Conservation (phyloP, 1,140 invertebrate species). For the Helicoverpa zea region DNA sequence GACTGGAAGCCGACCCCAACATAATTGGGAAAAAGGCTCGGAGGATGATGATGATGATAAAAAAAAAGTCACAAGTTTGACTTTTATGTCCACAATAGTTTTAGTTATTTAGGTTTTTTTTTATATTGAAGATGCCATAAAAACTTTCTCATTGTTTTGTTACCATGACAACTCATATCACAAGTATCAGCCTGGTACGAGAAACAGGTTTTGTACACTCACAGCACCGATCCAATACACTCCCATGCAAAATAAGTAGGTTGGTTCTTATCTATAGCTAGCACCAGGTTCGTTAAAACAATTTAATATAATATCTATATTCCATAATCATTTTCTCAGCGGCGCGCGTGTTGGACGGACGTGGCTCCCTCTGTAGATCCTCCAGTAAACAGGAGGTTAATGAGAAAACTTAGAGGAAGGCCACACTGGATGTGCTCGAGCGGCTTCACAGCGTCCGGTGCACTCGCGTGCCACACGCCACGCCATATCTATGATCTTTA, state of each 20-base stretch:
- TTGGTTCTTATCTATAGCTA: not conserved
- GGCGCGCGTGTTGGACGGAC: not conserved
- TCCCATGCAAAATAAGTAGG: not conserved
- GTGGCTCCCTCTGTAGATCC: constrained; percentile 22
- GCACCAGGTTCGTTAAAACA: not conserved
- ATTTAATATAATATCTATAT: not conserved
- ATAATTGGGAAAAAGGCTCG: too few relatives aligned
- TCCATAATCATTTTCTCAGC: constrained; percentile 7
- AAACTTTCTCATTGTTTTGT: too few relatives aligned
- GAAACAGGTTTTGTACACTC: too few relatives aligned
- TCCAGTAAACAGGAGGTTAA: constrained; percentile 37
- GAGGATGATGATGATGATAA: too few relatives aligned
- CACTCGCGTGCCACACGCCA: constrained; percentile 28
- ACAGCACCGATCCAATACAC: not conserved
- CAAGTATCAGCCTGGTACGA: too few relatives aligned
- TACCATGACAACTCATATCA: too few relatives aligned
- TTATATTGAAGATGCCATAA: too few relatives aligned
- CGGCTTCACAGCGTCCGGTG: constrained; percentile 27
- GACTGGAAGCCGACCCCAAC: too few relatives aligned
- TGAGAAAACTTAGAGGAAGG: constrained; percentile 40
- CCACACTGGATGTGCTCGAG: constrained; percentile 4
- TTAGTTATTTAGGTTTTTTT: too few relatives aligned
- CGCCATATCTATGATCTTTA: constrained; percentile 19
- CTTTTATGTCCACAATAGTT: too few relatives aligned
- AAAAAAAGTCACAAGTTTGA: too few relatives aligned